Evolutionary conservation across 92 coral and sea anemone species (phyloP), one percentile per base, ranked within the genome.

Genomic region (Hydrozoanthus gracilis): DNA sequence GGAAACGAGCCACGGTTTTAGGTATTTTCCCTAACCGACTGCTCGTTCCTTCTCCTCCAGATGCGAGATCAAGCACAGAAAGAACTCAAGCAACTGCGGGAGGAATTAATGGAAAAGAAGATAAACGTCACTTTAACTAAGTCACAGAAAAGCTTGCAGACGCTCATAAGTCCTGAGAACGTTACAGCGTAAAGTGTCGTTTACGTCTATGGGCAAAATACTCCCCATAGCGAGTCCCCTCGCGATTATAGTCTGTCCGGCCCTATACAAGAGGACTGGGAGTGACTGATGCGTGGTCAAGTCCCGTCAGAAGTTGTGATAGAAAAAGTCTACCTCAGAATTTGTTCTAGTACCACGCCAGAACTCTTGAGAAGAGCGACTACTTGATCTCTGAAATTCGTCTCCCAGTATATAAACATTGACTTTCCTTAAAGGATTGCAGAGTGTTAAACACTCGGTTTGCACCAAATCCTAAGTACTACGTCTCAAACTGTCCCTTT

Each of bases 61-160:
- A 89, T 93, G 83, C 97, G 99, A 20, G 99, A 97, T 70, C 94
- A 90, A 55, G 98, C 99, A 18, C 99, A 97, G 77, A 92, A 86
- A 52, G 99, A 97, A 75, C 88, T 97, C 55, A 97, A 97, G 52
- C 95, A 97, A 49, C 87, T 97, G 49, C 95, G 99, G 58, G 93
- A 97, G 55, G 98, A 97, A 12, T 76, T 95, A 35, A 77, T 97
- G 90, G 99, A 97, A 45, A 97, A 93, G 91, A 97, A 97, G 80
- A 97, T 97, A 62, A 97, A 95, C 58, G 89, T 95, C 15, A 97
- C 99, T 0, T 92, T 97, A 16, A 94, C 95, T 4, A 97, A 95
- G 78, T 91, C 94, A 44, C 95, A 94, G 84, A 94, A 92, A 83
- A 91, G 98, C 67, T 78, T 94, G 52, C 88, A 91, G 46, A 88